These are phyloP conservation scores for Porites lutea DNA, from an alignment of 64 coral and sea anemone genomes.

Conservation along the genomic window DNA sequence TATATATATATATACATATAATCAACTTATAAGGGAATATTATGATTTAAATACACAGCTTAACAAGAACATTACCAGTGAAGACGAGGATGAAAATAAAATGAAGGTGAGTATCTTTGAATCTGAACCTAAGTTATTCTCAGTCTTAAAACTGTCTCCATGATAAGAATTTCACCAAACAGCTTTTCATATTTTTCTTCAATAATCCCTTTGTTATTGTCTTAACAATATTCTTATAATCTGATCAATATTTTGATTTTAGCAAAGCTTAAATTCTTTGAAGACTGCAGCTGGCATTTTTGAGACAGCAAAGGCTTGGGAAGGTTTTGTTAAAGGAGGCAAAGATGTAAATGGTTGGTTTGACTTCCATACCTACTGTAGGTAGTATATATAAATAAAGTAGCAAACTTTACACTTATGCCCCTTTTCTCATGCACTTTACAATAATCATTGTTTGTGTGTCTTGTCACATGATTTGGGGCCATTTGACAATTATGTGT, in stretches of 20 bases:
- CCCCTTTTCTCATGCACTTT: no score
- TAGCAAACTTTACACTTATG: no score
- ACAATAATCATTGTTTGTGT: no score
- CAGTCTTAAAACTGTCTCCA: no score
- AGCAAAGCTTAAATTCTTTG: constrained; percentile 62
- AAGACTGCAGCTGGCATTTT: constrained; percentile 65
- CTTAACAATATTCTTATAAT: background rate
- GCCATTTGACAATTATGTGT: no score
- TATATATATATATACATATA: no score
- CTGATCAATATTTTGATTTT: background rate
- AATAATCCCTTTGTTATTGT: background rate
- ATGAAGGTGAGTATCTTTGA: constrained; percentile 48
- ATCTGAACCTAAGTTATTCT: background rate
- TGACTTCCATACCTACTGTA: background rate
- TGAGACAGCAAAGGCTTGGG: constrained; percentile 50
- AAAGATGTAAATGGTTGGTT: constrained; percentile 64
- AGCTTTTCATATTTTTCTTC: background rate
- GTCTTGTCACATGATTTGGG: no score
- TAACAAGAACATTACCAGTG: constrained; percentile 25
- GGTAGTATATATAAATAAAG: no score
- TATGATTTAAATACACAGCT: constrained; percentile 12
- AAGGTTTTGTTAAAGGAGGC: constrained; percentile 24
- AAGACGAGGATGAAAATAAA: constrained; percentile 63
- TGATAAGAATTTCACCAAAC: no score
- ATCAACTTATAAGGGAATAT: background rate